Percentiles rank a stretch among this genome's conserved stretches.
Evolutionary conservation across 2,113 vertebrate species (phyloP).

Genomic region (Anser brachyrhynchus): DNA sequence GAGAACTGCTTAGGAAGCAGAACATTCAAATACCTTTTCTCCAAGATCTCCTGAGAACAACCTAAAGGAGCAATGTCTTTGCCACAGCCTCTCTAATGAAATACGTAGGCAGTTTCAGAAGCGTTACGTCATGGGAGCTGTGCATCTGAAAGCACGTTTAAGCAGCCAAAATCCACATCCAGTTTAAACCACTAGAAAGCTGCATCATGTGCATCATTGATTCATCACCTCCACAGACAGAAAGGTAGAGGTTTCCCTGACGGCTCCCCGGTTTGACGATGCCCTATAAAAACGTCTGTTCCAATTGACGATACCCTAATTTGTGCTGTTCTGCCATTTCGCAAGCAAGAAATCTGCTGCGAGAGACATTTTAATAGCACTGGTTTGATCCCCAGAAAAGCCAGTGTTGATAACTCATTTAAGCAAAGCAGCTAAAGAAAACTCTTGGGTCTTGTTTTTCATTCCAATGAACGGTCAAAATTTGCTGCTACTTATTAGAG

Average conservation of each 20-base stretch:
- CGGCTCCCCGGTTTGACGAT: neutral
- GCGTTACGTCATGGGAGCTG: neutral
- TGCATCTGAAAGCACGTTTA: neutral
- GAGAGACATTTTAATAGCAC: neutral
- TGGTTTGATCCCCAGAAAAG: neutral
- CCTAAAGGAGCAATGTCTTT: neutral
- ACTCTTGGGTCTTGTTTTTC: slow-evolving; percentile 43
- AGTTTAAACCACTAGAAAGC: slow-evolving; percentile 2
- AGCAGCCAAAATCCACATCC: neutral
- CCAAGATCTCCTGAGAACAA: neutral
- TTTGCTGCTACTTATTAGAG: slow-evolving; percentile 46
- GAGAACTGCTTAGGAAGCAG: neutral
- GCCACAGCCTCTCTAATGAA: neutral
- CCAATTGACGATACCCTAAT: slow-evolving; percentile 1
- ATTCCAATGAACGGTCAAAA: slow-evolving; percentile 44
- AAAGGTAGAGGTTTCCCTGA: neutral
- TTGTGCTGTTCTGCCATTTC: neutral
- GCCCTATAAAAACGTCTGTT: slow-evolving; percentile 13
- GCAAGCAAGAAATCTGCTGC: neutral
- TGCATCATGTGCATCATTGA: neutral
- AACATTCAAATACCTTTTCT: neutral
- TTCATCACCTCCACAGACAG: neutral
- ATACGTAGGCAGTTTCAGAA: neutral
- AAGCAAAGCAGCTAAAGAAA: slow-evolving; percentile 19
- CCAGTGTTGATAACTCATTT: slow-evolving; percentile 12